Evolutionary conservation across 2,113 vertebrate species (phyloP), one percentile per base, ranked within the genome.

Genomic region (Psilopogon haemacephalus): DNA sequence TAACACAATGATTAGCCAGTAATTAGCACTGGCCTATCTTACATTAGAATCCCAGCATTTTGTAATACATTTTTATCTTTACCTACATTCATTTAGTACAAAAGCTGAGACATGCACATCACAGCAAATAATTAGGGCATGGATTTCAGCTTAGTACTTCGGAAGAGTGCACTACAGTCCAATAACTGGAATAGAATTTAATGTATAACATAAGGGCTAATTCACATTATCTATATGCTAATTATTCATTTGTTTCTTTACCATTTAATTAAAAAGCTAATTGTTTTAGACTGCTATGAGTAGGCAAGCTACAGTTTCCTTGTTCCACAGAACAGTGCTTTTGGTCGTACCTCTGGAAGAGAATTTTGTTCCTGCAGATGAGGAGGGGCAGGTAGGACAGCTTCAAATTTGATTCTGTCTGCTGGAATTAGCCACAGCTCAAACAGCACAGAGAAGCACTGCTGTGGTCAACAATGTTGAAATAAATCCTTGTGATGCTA

Each of bases 11-110:
- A 97, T 97, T 96, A 97, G 93, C 84, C 84, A 86, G 90, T 92
- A 97, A 96, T 97, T 97, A 97, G 95, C 81, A 78, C 8, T 93
- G 78, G 92, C 80, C 95, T 93, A 93, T 97, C 95, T 96, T 82
- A 52, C 84, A 86, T 94, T 94, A 74, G 75, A 95, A 90, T 94
- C 92, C 96, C 37, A 48, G 48, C 92, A 94, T 96, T 95, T 83
- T 89, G 80, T 92, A 97, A 96, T 79, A 38, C 0, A 19, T 95
- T 96, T 96, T 96, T 95, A 93, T 96, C 95, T 96, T 94, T 78
- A 93, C 95, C 92, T 95, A 94, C 87, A 85, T 86, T 92, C 89
- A 94, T 65, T 89, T 63, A 67, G 84, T 6, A 90, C 67, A 95
- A 95, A 96, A 78, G 92, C 86, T 58, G 72, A 91, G 86, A 62